These are phyloP conservation scores for Branchinecta lynchi DNA, from an alignment of 1,140 invertebrate genomes.

Conservation along the genomic window DNA sequence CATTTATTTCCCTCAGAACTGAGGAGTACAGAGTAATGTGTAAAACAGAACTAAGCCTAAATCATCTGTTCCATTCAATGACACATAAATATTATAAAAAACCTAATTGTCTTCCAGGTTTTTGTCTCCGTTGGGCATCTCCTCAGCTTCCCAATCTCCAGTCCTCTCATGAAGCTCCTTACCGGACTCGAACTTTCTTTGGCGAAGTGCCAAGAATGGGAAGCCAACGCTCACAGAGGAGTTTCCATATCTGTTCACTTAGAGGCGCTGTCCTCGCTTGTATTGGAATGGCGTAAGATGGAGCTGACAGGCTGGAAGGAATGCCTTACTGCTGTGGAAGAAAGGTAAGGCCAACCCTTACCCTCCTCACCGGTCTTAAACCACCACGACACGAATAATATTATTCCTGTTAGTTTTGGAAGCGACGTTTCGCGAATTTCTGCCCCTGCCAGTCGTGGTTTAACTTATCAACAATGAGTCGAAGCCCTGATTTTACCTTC, in stretches of 20 bases:
- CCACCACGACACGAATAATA: no score
- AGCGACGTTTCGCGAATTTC: no score
- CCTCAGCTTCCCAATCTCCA: conserved; percentile 55
- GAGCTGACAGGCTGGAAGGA: conserved; percentile 76
- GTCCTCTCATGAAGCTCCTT: conserved; percentile 69
- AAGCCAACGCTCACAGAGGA: conserved; percentile 67
- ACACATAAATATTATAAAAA: not conserved
- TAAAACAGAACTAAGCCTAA: no score
- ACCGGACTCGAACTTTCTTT: conserved; percentile 77
- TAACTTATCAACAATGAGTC: no score
- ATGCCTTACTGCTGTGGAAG: conserved; percentile 41
- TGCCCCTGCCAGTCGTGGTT: no score
- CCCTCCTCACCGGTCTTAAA: conserved; percentile 16
- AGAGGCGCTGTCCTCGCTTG: conserved; percentile 52
- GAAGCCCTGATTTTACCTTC: no score
- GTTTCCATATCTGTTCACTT: conserved; percentile 61
- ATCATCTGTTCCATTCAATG: no score
- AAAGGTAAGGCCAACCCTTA: conserved; percentile 25
- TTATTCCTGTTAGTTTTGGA: no score
- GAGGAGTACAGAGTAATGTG: no score
- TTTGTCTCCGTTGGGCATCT: conserved; percentile 44
- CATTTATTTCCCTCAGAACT: no score
- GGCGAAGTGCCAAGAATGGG: conserved; percentile 73
- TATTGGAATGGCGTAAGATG: conserved; percentile 78
- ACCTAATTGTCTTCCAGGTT: conserved; percentile 12